phyloP scores from a whole-genome alignment of 2,888 invertebrate genomes.

The Netelia inedita region DNA sequence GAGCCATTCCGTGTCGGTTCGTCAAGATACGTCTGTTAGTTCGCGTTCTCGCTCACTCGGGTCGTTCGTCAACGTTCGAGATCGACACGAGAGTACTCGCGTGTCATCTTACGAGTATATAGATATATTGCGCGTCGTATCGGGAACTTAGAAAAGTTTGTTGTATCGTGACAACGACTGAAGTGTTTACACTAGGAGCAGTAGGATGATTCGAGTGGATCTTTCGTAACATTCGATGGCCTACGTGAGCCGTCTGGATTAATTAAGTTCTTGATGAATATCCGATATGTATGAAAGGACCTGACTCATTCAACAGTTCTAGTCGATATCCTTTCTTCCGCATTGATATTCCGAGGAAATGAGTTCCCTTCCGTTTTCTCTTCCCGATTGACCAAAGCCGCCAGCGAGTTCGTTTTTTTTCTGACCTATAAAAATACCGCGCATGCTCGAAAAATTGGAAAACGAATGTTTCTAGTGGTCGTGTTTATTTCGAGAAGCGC shows the following conservation, averaged over 20 bases:
- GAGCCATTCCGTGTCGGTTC: slow-evolving; percentile 3
- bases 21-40: slow-evolving; percentile 23
- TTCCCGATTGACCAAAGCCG: slow-evolving; percentile 64
- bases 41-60: slow-evolving; percentile 35
- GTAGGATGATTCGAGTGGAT: slow-evolving; percentile 32
- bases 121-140: background rate
- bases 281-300: background rate
- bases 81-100: slow-evolving; percentile 32
- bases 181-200: background rate
- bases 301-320: slow-evolving; percentile 1
- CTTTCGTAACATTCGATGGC: slow-evolving; percentile 1
- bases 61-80: slow-evolving; percentile 55
- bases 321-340: slow-evolving; percentile 57
- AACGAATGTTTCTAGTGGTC: background rate
- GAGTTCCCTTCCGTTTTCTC: slow-evolving; percentile 51
- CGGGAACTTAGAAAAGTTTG: slow-evolving; percentile 28
- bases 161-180: slow-evolving; percentile 1
- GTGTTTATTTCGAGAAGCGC: too few relatives aligned
- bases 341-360: slow-evolving; percentile 57
- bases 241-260: background rate
- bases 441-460: background rate
- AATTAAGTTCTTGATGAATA: slow-evolving; percentile 5
- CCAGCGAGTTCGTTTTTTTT: slow-evolving; percentile 9
- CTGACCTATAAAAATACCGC: background rate
- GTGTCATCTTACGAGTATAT: slow-evolving; percentile 23